phyloP scores from a whole-genome alignment of 2,888 invertebrate species.

The Napeogenes sylphis region DNA sequence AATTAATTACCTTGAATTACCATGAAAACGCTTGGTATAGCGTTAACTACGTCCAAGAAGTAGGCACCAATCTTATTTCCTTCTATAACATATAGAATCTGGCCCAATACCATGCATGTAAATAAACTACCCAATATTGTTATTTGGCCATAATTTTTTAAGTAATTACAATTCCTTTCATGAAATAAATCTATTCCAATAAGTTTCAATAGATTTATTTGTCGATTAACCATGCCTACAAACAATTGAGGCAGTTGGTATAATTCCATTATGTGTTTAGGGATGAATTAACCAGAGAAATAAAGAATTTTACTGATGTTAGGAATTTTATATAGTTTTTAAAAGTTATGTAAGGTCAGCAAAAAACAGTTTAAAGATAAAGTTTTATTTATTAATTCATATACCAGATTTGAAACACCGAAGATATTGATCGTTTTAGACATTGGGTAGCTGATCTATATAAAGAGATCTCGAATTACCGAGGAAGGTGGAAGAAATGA shows the following conservation, averaged over 20 bases:
- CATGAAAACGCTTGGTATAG: conserved; percentile 30
- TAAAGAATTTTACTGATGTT: not conserved
- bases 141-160: conserved; percentile 21
- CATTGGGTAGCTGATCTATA: not conserved
- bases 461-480: not conserved
- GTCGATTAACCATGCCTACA: conserved; percentile 29
- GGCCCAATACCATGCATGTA: conserved; percentile 24
- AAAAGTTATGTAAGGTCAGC: conserved; percentile 5
- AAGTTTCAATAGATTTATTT: conserved; percentile 28
- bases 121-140: conserved; percentile 15
- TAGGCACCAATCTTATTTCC: conserved; percentile 28
- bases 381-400: not conserved
- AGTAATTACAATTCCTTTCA: conserved; percentile 17
- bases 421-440: not conserved
- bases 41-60: conserved; percentile 33
- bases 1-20: conserved; percentile 29
- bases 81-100: conserved; percentile 27
- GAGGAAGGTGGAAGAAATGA: no score
- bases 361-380: not conserved
- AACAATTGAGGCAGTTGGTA: conserved; percentile 24
- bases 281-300: not conserved
- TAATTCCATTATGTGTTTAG: conserved; percentile 20
- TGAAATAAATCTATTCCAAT: conserved; percentile 34
- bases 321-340: conserved; percentile 9
- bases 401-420: not conserved